Base-by-base conservation (phyloP, 1,140 invertebrate genomes). In the Rhagoletis zephyria region DNA sequence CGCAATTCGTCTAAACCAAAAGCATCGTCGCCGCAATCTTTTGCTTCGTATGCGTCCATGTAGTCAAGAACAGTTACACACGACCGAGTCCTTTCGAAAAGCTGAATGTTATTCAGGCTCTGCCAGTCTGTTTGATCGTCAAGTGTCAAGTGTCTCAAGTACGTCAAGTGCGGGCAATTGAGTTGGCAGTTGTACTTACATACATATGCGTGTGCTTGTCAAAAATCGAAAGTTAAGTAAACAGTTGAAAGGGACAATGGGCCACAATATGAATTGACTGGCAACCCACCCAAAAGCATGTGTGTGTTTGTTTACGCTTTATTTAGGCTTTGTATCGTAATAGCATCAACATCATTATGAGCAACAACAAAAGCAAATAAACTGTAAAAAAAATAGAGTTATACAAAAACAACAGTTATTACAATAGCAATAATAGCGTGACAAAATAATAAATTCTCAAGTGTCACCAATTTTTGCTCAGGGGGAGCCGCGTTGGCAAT, bases 401-500 rank as follows among this genome's bases (percentile, higher is more conserved):
- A 74, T 74, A 74, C 45, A 74, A 40, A n/a, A 14, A 74, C 14
- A 74, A 74, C 9, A 67, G 65, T 67, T 67, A 67, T 67, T 67
- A 67, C 65, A 67, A 67, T 67, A 40, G 65, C 65, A 30, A 40
- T 67, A 74, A 74, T 74, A 74, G 67, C 40, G 67, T 7, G 40
- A 74, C 10, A 74, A 48, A 74, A 74, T 74, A 74, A 74, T 74
- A 74, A 74, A 74, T 45, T 74, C 64, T 48, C 67, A 74, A 74
- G 67, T 74, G 67, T 74, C 67, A 74, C 67, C 40, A 74, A 74
- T 45, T 42, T 74, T 48, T 74, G 7, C 14, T 74, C 14, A 14
- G 67, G 42, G 67, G 67, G 42, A 74, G 67, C 30, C 65, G 12
- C 14, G 42, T n/a, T 74, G 1, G 12, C 3, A 74, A 14, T 45